Conservation (phyloP, 2,888 invertebrate genomes). For the Stegophylla sp. region DNA sequence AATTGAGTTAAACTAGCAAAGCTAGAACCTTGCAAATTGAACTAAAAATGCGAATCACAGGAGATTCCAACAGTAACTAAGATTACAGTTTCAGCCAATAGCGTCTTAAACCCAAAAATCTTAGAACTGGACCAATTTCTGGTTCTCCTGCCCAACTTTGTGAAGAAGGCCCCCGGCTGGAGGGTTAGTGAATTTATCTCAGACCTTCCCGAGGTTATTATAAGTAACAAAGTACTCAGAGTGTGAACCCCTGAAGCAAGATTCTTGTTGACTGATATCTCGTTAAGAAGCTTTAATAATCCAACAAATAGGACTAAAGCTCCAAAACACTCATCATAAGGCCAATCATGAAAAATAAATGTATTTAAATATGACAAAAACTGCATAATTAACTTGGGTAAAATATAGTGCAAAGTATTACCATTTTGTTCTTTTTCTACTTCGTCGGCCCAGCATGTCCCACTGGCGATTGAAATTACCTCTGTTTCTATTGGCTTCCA, state of each 20-base stretch:
- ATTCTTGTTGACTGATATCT: slow-evolving; percentile 70
- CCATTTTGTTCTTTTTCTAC: slow-evolving; percentile 80
- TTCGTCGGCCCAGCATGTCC: slow-evolving; percentile 79
- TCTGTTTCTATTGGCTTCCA: slow-evolving; percentile 82
- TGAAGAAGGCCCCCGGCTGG: slow-evolving; percentile 75
- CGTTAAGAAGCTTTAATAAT: slow-evolving; percentile 22
- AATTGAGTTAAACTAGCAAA: slow-evolving; percentile 76
- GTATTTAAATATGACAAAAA: slow-evolving; percentile 21
- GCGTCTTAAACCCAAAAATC: slow-evolving; percentile 68
- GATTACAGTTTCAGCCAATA: slow-evolving; percentile 64
- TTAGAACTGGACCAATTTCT: slow-evolving; percentile 71
- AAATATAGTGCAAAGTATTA: slow-evolving; percentile 59
- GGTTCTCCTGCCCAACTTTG: slow-evolving; percentile 74
- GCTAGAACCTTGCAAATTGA: slow-evolving; percentile 75
- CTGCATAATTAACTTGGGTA: slow-evolving; percentile 25
- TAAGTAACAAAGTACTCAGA: slow-evolving; percentile 67
- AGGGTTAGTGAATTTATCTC: slow-evolving; percentile 70
- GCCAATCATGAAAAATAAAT: slow-evolving; percentile 20
- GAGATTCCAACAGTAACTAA: slow-evolving; percentile 72
- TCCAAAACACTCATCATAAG: slow-evolving; percentile 39
- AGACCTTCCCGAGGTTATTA: slow-evolving; percentile 80
- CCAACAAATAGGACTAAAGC: slow-evolving; percentile 6
- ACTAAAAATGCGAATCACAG: slow-evolving; percentile 77
- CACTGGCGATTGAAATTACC: slow-evolving; percentile 74
- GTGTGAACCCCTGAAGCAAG: slow-evolving; percentile 77